Base-by-base conservation (phyloP, 2,888 invertebrate species). In the Helleia helle region DNA sequence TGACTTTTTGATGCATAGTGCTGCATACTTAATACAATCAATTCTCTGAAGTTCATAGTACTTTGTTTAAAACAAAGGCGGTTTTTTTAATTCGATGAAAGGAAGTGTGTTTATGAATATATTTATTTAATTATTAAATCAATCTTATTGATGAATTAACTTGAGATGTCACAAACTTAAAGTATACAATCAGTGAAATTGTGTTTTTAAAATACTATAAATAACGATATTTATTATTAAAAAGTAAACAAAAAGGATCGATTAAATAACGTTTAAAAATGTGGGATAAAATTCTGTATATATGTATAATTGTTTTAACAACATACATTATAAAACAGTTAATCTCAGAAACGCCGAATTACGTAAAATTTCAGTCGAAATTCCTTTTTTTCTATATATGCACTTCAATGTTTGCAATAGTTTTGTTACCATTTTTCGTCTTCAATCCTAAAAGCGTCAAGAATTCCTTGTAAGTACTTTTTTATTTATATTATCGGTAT, bases 361-460 rank as follows among this genome's bases (percentile, higher is more conserved):
- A 74, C 51, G 66, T 86, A 30, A 86, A 85, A 57, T 86, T 84
- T 55, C 75, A 86, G 57, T 75, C 76, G 18, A 86, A 86, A 63
- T 86, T 85, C 55, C 65, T 86, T 14, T 56, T 84, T 27, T 85
- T 83, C 58, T 86, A 81, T 51, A 66, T 85, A 47, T 71, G 71
- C 65, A 62, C 76, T 47, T 85, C 85, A 26, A 44, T 79, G 43
- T 67, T 75, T 28, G 70, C 83, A 46, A 58, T 84, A 48, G 56
- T 85, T 52, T 60, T 80, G 45, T 59, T 85, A 51, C 85, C 85
- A 18, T 79, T 84, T 59, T 86, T 84, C 52, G 75, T 80, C 41
- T 79, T 86, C 46, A 80, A 81, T 46, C 85, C 85, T 1, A 85
- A 73, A 65, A 86, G 80, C 52, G 86, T 87, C 11, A 83, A 79